Evolutionary conservation across 2,113 vertebrate species (phyloP).

Genomic region (rabbit (Oryctolagus cuniculus)): mOryCun1.1 NC_091448.1:27404001-27404500

Average conservation of each 20-base stretch:
- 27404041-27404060: neutral
- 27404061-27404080: neutral
- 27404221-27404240: conserved; percentile 58
- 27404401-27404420: neutral
- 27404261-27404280: conserved; percentile 38
- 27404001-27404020: neutral
- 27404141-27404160: conserved; percentile 76
- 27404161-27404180: conserved; percentile 63
- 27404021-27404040: conserved; percentile 19
- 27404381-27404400: neutral
- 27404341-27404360: conserved; percentile 35
- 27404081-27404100: conserved; percentile 49
- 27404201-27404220: conserved; percentile 71
- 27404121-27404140: conserved; percentile 48
- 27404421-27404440: neutral
- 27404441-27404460: neutral
- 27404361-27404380: conserved; percentile 4
- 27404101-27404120: conserved; percentile 29
- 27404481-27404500: neutral
- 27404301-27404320: neutral
- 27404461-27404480: neutral
- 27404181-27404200: conserved; percentile 49
- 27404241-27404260: neutral
- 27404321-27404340: conserved; percentile 3
- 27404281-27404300: conserved; percentile 56